phyloP scores from a whole-genome alignment of 2,888 invertebrate species.

The Agapostemon virescens region DNA sequence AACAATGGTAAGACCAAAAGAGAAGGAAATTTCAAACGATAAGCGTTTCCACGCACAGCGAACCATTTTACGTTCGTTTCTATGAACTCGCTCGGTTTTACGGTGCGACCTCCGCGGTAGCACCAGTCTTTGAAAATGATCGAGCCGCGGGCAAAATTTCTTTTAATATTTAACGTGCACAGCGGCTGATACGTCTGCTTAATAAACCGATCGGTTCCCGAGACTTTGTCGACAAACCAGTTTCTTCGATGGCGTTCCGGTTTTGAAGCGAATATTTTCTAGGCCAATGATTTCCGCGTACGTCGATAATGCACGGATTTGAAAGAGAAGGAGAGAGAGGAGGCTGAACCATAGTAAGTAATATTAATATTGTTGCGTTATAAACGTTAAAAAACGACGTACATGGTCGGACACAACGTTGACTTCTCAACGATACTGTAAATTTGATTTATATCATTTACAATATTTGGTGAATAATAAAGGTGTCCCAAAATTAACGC shows the following conservation, averaged over 20 bases:
- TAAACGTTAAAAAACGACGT: too few species aligned
- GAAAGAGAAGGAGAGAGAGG: not conserved
- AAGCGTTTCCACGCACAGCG: conserved; percentile 59
- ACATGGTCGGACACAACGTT: too few species aligned
- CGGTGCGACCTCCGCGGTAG: not conserved
- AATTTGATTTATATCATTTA: too few species aligned
- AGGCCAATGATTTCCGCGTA: not conserved
- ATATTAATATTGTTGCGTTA: not conserved
- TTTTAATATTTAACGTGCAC: conserved; percentile 46
- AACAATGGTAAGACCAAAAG: conserved; percentile 57
- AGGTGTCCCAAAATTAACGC: too few species aligned
- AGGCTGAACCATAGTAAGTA: too few species aligned
- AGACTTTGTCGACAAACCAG: conserved; percentile 29
- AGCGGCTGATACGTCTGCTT: conserved; percentile 24
- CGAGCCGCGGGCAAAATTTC: conserved; percentile 46
- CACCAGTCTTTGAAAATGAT: conserved; percentile 46
- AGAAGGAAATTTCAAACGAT: conserved; percentile 61
- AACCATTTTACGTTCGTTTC: conserved; percentile 58
- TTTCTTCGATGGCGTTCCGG: not conserved
- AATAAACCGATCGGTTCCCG: conserved; percentile 12
- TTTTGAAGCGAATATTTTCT: not conserved
- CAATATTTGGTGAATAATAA: too few species aligned
- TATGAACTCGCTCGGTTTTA: conserved; percentile 53
- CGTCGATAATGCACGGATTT: not conserved
- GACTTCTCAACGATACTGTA: too few species aligned